Percentiles rank a stretch among this genome's conserved stretches.
These are phyloP conservation scores for Plecturocebus donacophilus DNA, from an alignment of 2,113 vertebrate species.

Conservation along the genomic window DNA sequence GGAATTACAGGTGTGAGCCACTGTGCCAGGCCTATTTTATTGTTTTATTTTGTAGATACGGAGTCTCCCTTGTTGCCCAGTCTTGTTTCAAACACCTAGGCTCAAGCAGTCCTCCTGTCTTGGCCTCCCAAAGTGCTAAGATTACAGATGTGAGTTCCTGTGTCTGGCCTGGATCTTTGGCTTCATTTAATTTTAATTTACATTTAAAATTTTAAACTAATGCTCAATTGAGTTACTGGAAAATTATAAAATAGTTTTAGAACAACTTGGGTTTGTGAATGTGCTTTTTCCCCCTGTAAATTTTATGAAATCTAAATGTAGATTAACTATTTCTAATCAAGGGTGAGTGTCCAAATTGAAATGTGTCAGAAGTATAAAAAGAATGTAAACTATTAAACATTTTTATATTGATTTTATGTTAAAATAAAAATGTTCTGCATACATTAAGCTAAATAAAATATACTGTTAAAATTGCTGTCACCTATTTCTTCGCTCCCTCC, in stretches of 20 bases:
- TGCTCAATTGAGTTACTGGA: not conserved
- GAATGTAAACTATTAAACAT: constrained; percentile 4
- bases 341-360: not conserved
- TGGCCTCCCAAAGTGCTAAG: too few relatives aligned
- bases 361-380: not conserved
- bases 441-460: constrained; percentile 2
- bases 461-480: not conserved
- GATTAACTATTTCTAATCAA: not conserved
- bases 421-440: not conserved
- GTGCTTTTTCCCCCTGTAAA: not conserved
- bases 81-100: too few relatives aligned
- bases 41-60: too few relatives aligned
- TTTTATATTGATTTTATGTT: not conserved
- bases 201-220: not conserved
- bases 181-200: not conserved
- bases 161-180: not conserved
- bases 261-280: not conserved
- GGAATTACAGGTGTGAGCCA: too few relatives aligned
- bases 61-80: too few relatives aligned
- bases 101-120: too few relatives aligned
- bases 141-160: too few relatives aligned
- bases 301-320: constrained; percentile 17
- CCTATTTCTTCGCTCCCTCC: too few relatives aligned
- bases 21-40: too few relatives aligned
- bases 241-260: constrained; percentile 31